Evolutionary conservation across 2,888 invertebrate genomes (phyloP).

Genomic region (Anorthoa munda): DNA sequence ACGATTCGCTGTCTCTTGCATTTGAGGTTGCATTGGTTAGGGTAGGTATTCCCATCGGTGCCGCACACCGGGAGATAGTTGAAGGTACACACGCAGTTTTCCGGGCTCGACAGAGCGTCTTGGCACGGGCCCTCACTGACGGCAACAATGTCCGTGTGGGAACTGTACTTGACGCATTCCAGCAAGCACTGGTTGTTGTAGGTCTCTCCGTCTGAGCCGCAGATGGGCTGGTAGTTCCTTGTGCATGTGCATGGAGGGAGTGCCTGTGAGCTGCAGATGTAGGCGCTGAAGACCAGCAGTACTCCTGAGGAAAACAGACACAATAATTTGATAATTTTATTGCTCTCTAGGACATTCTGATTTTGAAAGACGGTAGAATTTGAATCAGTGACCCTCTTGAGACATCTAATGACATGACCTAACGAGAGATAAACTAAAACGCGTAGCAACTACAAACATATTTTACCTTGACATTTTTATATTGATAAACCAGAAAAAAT

Average conservation of each 20-base stretch:
- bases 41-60: slow-evolving; percentile 72
- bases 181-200: slow-evolving; percentile 93
- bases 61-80: slow-evolving; percentile 73
- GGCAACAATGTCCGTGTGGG: slow-evolving; percentile 39
- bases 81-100: slow-evolving; percentile 63
- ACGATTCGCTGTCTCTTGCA: slow-evolving; percentile 57
- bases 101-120: neutral
- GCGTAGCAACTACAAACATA: slow-evolving; percentile 28
- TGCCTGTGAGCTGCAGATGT: slow-evolving; percentile 65
- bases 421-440: slow-evolving; percentile 20
- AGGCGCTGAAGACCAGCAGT: slow-evolving; percentile 68
- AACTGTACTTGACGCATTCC: slow-evolving; percentile 81
- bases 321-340: neutral
- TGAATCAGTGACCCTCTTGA: slow-evolving; percentile 4
- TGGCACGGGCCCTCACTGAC: slow-evolving; percentile 53
- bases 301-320: slow-evolving; percentile 66
- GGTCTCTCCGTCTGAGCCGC: slow-evolving; percentile 93
- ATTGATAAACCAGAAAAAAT: slow-evolving; percentile 23
- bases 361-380: neutral
- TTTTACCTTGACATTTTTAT: slow-evolving; percentile 50
- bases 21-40: slow-evolving; percentile 69
- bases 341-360: neutral
- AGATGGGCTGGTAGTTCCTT: slow-evolving; percentile 87
- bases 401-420: slow-evolving; percentile 9
- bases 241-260: slow-evolving; percentile 77